phyloP scores from a whole-genome alignment of 2,797 vertebrate species.

The Bovichtus diacanthus region DNA sequence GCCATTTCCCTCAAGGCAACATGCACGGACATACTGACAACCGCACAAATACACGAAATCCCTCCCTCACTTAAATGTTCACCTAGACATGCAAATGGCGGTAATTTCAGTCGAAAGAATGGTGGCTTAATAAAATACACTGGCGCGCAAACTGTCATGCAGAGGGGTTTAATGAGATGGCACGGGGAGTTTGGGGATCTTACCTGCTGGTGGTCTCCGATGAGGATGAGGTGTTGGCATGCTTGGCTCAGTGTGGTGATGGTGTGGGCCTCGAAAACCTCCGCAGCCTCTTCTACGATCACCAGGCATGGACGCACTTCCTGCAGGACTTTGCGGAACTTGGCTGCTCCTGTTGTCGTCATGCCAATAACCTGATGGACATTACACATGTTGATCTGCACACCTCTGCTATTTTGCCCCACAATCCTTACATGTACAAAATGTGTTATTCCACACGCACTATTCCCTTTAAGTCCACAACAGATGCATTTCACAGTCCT shows the following conservation, averaged over 20 bases:
- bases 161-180: conserved; percentile 4
- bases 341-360: conserved; percentile 97
- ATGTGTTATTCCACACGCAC: neutral
- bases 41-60: conserved; percentile 21
- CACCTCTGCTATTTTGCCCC: neutral
- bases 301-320: conserved; percentile 88
- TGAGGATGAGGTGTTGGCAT: conserved; percentile 96
- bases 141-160: neutral
- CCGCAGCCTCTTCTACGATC: conserved; percentile 95
- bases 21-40: conserved; percentile 12
- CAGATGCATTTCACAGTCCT: neutral
- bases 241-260: conserved; percentile 91
- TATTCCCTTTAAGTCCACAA: neutral
- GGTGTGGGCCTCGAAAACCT: conserved; percentile 95
- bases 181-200: neutral
- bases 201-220: conserved; percentile 98
- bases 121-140: conserved; percentile 4
- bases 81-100: neutral
- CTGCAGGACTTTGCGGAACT: conserved; percentile 90
- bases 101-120: neutral
- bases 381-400: conserved; percentile 8
- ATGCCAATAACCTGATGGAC: conserved; percentile 90
- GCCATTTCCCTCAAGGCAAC: conserved; percentile 19
- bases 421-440: neutral
- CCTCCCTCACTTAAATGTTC: conserved; percentile 11